phyloP scores from a whole-genome alignment of 2,888 invertebrate species.

The Frankliniella fusca region DNA sequence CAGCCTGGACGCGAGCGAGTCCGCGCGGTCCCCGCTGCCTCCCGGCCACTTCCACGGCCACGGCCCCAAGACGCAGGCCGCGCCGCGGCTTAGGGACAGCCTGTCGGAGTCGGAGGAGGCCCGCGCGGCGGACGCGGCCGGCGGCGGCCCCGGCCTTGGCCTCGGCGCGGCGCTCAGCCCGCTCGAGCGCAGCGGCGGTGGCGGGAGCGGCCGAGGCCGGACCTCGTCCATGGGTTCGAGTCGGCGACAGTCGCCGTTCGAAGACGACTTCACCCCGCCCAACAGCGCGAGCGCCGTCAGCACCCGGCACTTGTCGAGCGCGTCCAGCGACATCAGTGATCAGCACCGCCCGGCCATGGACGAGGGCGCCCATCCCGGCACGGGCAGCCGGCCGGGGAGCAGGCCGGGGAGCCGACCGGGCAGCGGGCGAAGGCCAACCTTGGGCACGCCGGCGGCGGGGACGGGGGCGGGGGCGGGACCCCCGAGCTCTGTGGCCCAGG shows the following conservation, averaged over 20 bases:
- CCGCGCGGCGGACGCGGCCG: not conserved
- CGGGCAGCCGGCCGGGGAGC: conserved; percentile 31
- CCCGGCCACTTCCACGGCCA: conserved; percentile 42
- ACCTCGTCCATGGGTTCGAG: conserved; percentile 40
- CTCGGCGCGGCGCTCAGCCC: conserved; percentile 27
- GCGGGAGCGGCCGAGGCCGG: not conserved
- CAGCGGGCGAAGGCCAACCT: not conserved
- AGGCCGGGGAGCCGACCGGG: not conserved
- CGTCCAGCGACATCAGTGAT: conserved; percentile 43
- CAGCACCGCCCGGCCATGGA: conserved; percentile 31
- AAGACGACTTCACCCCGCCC: conserved; percentile 63
- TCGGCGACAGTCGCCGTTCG: conserved; percentile 58
- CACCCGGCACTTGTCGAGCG: conserved; percentile 42
- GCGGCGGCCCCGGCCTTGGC: not conserved
- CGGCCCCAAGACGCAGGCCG: conserved; percentile 11
- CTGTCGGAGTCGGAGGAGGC: conserved; percentile 15
- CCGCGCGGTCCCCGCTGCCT: conserved; percentile 40
- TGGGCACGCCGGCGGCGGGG: not conserved
- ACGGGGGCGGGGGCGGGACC: not conserved
- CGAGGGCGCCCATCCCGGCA: not conserved
- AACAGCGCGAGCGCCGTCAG: conserved; percentile 40
- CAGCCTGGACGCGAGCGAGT: conserved; percentile 41
- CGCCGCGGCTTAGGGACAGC: not conserved
- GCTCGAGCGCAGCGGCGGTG: not conserved
- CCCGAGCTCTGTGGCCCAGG: not conserved